Percentiles rank a stretch among this genome's conserved stretches.
These are phyloP conservation scores for Melopsittacus undulatus DNA, from an alignment of 2,797 vertebrate genomes.

Conservation along the genomic window DNA sequence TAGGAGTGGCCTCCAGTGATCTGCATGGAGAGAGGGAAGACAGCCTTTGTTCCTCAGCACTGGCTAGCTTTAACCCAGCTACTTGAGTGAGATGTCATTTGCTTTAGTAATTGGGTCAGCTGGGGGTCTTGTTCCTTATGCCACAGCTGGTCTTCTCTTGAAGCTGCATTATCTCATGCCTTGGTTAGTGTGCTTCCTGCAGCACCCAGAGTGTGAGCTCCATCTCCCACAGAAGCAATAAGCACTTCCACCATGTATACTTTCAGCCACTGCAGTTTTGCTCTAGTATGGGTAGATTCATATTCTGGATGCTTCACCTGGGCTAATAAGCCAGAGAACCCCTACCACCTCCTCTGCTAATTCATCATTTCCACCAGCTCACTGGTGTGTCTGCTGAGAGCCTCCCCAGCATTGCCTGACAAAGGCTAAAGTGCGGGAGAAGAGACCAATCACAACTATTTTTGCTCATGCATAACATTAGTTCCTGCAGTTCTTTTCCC, in stretches of 20 bases:
- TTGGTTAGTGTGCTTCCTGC: background rate
- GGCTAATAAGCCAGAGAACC: background rate
- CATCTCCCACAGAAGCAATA: background rate
- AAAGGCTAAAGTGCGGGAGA: background rate
- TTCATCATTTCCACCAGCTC: background rate
- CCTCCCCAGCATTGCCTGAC: background rate
- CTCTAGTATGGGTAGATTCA: background rate
- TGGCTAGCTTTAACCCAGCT: background rate
- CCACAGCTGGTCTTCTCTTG: background rate
- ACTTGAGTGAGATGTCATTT: background rate
- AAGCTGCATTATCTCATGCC: background rate
- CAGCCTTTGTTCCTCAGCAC: background rate
- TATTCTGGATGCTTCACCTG: background rate
- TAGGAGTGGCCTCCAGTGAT: background rate
- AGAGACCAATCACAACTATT: background rate
- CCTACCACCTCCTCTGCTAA: background rate
- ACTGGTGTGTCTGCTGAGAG: background rate
- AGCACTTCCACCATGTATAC: background rate
- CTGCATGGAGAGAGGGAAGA: background rate
- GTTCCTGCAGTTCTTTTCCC: background rate
- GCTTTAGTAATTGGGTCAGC: background rate
- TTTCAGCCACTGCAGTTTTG: background rate
- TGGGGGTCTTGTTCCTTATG: background rate
- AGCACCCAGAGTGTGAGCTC: background rate
- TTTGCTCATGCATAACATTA: background rate